These are phyloP conservation scores for Operophtera brumata DNA, from an alignment of 2,888 invertebrate genomes.

Conservation along the genomic window DNA sequence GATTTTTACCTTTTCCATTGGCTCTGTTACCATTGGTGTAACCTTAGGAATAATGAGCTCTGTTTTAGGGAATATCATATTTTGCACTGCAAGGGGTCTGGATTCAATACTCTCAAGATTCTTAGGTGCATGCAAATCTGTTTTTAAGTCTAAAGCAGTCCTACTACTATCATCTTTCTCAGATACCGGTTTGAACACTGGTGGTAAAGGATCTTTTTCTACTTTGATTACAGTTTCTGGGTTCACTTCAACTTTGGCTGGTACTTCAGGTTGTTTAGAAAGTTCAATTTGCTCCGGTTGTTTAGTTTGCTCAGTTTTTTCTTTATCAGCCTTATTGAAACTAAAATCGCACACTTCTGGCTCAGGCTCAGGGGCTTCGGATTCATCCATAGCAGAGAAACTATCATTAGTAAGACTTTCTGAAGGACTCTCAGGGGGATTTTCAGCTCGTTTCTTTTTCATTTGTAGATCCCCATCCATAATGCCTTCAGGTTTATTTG, in stretches of 20 bases:
- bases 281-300: slow-evolving; percentile 54
- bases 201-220: slow-evolving; percentile 65
- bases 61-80: slow-evolving; percentile 76
- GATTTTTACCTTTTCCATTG: slow-evolving; percentile 74
- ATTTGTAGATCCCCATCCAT: slow-evolving; percentile 82
- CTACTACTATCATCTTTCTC: slow-evolving; percentile 64
- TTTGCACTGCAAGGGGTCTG: slow-evolving; percentile 52
- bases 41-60: slow-evolving; percentile 83
- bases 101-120: slow-evolving; percentile 56
- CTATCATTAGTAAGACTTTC: slow-evolving; percentile 93
- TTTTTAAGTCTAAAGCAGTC: slow-evolving; percentile 66
- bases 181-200: slow-evolving; percentile 50
- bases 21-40: slow-evolving; percentile 76
- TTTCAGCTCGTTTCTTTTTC: slow-evolving; percentile 76
- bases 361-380: slow-evolving; percentile 78
- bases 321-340: slow-evolving; percentile 72
- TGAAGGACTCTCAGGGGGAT: slow-evolving; percentile 87
- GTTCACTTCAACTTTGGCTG: slow-evolving; percentile 57
- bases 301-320: slow-evolving; percentile 63
- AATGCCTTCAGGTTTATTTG: slow-evolving; percentile 81
- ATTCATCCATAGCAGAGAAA: slow-evolving; percentile 88
- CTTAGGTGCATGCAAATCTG: slow-evolving; percentile 57
- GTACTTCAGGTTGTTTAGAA: slow-evolving; percentile 60
- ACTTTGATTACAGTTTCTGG: slow-evolving; percentile 59
- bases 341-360: slow-evolving; percentile 75